These are phyloP conservation scores for Corythornis leucogaster DNA, from an alignment of 2,797 vertebrate genomes.

Conservation along the genomic window DNA sequence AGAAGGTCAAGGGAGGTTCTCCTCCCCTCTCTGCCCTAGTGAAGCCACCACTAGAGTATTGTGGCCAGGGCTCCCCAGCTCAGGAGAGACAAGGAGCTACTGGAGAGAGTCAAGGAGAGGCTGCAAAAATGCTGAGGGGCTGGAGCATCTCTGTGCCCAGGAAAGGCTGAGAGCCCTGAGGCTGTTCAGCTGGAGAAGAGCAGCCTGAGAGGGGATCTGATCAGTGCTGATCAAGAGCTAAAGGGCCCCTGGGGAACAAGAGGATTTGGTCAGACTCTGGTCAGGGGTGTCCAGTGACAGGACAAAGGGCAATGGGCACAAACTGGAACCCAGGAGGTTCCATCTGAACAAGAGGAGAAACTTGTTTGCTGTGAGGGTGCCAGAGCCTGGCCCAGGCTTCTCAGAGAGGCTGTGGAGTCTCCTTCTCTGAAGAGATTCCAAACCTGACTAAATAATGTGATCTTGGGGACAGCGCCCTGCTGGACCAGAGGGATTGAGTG, in stretches of 20 bases:
- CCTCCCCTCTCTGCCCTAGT: neutral
- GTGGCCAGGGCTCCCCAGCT: neutral
- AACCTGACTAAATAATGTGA: too few species aligned
- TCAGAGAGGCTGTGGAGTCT: too few species aligned
- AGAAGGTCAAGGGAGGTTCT: neutral
- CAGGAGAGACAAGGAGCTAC: neutral
- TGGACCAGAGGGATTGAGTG: too few species aligned
- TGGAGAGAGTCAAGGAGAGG: neutral
- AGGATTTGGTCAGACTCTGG: neutral
- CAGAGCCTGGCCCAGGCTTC: too few species aligned
- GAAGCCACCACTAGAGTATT: neutral
- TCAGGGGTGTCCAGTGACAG: neutral
- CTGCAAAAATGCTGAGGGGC: neutral
- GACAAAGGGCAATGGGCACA: neutral
- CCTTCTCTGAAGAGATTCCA: too few species aligned
- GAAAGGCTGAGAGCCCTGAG: neutral
- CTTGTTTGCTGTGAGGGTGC: neutral
- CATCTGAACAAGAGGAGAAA: neutral
- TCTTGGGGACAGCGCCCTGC: too few species aligned
- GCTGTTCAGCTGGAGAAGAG: neutral
- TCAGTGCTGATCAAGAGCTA: neutral
- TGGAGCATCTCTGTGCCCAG: neutral
- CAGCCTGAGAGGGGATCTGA: neutral
- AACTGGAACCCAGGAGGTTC: neutral
- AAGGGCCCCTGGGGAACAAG: neutral